These are phyloP conservation scores for Bombus consobrinus DNA, from an alignment of 1,140 invertebrate species.

Conservation along the genomic window DNA sequence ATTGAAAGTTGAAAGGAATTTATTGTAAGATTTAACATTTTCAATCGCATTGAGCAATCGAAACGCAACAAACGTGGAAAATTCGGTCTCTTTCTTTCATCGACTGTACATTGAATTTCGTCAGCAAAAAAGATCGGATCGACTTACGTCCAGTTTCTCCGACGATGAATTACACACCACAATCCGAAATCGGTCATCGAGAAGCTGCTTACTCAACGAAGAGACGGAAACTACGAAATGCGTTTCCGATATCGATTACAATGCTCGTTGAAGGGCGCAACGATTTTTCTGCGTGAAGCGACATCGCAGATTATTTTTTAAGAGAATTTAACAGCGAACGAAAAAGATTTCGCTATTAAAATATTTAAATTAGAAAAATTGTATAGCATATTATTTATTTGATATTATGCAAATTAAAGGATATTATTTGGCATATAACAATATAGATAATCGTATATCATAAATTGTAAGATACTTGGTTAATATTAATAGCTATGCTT, in stretches of 20 bases:
- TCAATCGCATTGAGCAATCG: background rate
- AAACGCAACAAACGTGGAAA: background rate
- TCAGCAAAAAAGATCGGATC: slow-evolving; percentile 14
- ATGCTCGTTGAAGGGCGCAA: background rate
- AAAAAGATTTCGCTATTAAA: background rate
- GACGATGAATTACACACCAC: slow-evolving; percentile 32
- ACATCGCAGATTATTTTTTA: background rate
- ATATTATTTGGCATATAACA: background rate
- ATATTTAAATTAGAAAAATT: too few relatives aligned
- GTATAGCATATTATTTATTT: too few relatives aligned
- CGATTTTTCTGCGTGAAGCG: background rate
- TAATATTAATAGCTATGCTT: background rate
- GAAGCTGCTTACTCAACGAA: slow-evolving; percentile 1
- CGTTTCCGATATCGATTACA: slow-evolving; percentile 8
- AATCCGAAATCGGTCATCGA: slow-evolving; percentile 26
- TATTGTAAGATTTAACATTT: too few relatives aligned
- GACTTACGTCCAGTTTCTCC: slow-evolving; percentile 39
- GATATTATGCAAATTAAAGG: too few relatives aligned
- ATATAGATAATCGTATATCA: background rate
- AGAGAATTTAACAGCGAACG: background rate
- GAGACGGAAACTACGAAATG: slow-evolving; percentile 11
- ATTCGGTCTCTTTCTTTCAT: background rate
- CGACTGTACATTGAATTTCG: background rate
- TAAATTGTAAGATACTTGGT: background rate
- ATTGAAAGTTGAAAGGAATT: background rate